Conservation (phyloP, 2,797 vertebrate species). For the Tenualosa ilisha region DNA sequence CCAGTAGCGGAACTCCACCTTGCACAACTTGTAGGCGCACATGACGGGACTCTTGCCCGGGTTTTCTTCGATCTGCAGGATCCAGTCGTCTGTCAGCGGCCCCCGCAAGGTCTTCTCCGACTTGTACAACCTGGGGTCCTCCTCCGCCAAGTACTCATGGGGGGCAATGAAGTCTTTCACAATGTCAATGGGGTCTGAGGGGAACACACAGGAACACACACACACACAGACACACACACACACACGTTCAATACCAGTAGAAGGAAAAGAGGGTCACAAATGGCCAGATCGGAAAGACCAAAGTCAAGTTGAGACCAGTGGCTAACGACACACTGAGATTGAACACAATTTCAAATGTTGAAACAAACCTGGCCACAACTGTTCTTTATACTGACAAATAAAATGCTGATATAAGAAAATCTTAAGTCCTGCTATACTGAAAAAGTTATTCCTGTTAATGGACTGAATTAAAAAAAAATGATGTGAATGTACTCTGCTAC, state of each 20-base stretch:
- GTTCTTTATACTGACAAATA: neutral
- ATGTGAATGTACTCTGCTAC: neutral
- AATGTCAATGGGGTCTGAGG: slow-evolving; percentile 94
- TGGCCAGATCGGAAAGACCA: too few relatives aligned
- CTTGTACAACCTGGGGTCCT: slow-evolving; percentile 91
- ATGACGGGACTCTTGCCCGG: slow-evolving; percentile 85
- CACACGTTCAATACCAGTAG: neutral
- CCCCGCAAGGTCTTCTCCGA: slow-evolving; percentile 91
- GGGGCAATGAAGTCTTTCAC: slow-evolving; percentile 93
- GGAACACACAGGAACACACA: slow-evolving; percentile 8
- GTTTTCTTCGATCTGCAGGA: slow-evolving; percentile 83
- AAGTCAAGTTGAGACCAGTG: too few relatives aligned
- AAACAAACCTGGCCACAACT: too few relatives aligned
- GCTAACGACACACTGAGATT: too few relatives aligned
- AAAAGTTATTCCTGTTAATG: neutral
- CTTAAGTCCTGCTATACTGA: neutral
- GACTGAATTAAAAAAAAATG: neutral
- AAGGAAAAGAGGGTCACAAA: too few relatives aligned
- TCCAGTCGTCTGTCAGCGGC: slow-evolving; percentile 91
- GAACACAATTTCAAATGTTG: too few relatives aligned
- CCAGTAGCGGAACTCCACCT: slow-evolving; percentile 99
- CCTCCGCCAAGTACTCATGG: slow-evolving; percentile 91
- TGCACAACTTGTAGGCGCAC: slow-evolving; percentile 98
- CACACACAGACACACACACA: neutral
- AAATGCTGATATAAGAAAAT: neutral